A percentile compares a stretch with the other conserved stretches of the same genome.
Evolutionary conservation across 30 jellyfish, hydroid and myxozoan species (phyloP).

Genomic region (Nemopilema nomurai): DNA sequence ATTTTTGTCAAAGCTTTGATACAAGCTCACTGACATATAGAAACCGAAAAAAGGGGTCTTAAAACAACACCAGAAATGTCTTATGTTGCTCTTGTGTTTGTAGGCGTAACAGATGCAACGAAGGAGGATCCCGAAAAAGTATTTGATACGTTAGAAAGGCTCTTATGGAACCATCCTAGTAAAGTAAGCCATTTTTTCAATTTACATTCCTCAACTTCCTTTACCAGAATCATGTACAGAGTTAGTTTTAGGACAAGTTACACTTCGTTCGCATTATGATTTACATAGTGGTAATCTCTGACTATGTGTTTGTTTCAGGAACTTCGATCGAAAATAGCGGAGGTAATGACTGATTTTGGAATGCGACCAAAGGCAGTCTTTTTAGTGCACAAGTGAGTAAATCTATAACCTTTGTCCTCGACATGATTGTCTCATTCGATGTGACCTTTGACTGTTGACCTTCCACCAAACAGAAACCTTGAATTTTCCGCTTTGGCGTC

Average conservation of each 20-base stretch:
- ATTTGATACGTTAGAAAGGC: conserved; percentile 64
- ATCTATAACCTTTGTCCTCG: not conserved
- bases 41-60: not conserved
- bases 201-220: not conserved
- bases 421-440: not conserved
- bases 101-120: conserved; percentile 57
- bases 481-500: too few relatives aligned
- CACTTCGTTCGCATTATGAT: not conserved
- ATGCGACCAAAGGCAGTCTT: conserved; percentile 73
- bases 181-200: conserved; percentile 27
- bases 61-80: not conserved
- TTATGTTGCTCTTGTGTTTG: not conserved
- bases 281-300: not conserved
- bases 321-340: conserved; percentile 65
- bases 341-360: conserved; percentile 62
- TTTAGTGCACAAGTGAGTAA: conserved; percentile 58
- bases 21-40: too few relatives aligned
- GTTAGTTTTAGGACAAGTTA: too few relatives aligned
- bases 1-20: too few relatives aligned
- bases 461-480: not conserved
- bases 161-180: conserved; percentile 89
- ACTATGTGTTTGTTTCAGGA: conserved; percentile 25
- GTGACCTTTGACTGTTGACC: not conserved
- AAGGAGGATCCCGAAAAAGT: conserved; percentile 55
- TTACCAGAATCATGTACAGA: not conserved